Evolutionary conservation across 2,113 vertebrate genomes (phyloP).

Genomic region (Lucifuga dentata): DNA sequence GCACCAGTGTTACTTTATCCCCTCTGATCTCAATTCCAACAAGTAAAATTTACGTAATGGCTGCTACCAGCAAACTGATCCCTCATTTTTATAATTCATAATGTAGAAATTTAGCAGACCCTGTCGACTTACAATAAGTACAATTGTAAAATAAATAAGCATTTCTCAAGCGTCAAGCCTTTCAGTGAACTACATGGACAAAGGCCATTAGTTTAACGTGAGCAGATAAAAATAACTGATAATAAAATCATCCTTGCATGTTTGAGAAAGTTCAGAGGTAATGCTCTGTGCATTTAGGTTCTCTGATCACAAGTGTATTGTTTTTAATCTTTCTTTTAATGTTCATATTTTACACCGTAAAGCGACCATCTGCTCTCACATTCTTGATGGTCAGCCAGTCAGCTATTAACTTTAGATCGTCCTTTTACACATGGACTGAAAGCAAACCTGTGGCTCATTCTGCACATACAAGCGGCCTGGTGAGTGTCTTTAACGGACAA

Average conservation of each 20-base stretch:
- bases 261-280: background rate
- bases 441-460: constrained; percentile 16
- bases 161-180: constrained; percentile 8
- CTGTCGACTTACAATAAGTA: background rate
- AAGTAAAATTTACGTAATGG: constrained; percentile 32
- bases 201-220: background rate
- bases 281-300: constrained; percentile 25
- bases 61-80: background rate
- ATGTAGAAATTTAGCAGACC: too few species aligned
- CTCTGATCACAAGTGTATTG: constrained; percentile 30
- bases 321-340: constrained; percentile 18
- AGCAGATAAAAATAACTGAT: constrained; percentile 12
- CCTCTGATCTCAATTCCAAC: constrained; percentile 23
- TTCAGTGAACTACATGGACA: constrained; percentile 7
- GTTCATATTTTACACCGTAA: constrained; percentile 52
- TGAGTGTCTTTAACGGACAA: constrained; percentile 61
- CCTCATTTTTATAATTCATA: too few species aligned
- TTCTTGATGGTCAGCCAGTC: constrained; percentile 35
- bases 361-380: constrained; percentile 42
- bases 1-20: constrained; percentile 28
- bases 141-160: constrained; percentile 43
- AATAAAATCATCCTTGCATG: constrained; percentile 4
- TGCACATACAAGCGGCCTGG: constrained; percentile 64
- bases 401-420: constrained; percentile 61
- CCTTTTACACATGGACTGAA: constrained; percentile 47